Evolutionary conservation across 2,888 invertebrate species (phyloP).

Genomic region (Luffia ferchaultella): DNA sequence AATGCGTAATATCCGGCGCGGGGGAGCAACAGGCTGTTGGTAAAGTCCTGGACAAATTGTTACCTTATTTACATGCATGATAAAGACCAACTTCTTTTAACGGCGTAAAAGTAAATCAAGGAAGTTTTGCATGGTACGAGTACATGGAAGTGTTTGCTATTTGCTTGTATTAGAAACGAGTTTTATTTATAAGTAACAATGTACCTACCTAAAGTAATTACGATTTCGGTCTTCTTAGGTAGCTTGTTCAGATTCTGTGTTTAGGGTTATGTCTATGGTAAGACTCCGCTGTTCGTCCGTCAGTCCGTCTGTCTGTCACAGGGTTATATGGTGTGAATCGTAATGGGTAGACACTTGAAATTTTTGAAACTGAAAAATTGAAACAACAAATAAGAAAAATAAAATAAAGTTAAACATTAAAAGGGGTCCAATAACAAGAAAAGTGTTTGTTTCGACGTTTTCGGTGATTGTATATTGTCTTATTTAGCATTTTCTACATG

Average conservation of each 20-base stretch:
- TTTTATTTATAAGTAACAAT: too few relatives aligned
- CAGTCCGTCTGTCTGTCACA: neutral
- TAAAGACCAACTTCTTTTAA: too few relatives aligned
- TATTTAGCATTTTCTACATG: neutral
- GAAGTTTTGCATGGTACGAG: too few relatives aligned
- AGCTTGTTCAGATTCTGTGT: too few relatives aligned
- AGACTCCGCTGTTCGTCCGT: too few relatives aligned
- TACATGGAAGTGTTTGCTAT: too few relatives aligned
- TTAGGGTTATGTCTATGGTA: too few relatives aligned
- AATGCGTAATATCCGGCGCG: constrained; percentile 52
- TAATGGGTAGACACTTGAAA: neutral
- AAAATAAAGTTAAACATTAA: neutral
- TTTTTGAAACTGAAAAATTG: neutral
- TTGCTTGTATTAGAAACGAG: too few relatives aligned
- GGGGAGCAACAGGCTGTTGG: constrained; percentile 45
- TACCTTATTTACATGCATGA: neutral
- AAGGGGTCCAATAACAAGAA: neutral
- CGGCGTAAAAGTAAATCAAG: too few relatives aligned
- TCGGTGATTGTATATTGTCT: neutral
- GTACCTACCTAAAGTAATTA: too few relatives aligned
- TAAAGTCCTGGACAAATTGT: constrained; percentile 7
- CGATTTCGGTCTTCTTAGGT: too few relatives aligned
- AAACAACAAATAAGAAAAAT: neutral
- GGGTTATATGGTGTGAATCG: neutral
- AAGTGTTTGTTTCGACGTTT: neutral